Evolutionary conservation across 2,888 invertebrate species (phyloP), one percentile per base, ranked within the genome.

Genomic region (Eurois occulta): DNA sequence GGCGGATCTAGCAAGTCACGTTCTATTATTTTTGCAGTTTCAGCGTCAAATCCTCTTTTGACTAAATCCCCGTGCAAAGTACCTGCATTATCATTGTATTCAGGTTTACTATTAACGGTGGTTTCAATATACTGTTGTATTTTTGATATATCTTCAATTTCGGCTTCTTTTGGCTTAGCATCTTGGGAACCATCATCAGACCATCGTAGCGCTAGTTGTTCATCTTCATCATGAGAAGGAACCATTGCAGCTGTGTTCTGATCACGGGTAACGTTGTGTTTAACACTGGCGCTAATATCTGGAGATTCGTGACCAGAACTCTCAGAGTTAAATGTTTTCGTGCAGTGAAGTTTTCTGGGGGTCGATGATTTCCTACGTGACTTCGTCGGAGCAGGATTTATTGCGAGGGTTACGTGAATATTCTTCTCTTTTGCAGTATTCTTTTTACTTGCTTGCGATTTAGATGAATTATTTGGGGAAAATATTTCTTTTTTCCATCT

Each of bases 351-450:
- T 92, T 97, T 97, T 84, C 97, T 92, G 4, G 97, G 97, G 5
- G 96, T 96, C 3, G 97, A 96, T 28, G 97, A 97, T 90, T 97
- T 97, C 87, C 97, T 92, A 58, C 96, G 94, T 0, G 97, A 97
- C 88, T 96, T 97, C 0, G 95, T 94, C 21, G 94, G 94, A 52
- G 88, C 92, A 46, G 91, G 87, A 65, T 83, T 79, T 64, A 88
- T 68, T 1, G 86, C 58, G 13, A 92, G 87, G 16, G 87, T 75
- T 35, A 81, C 38, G 66, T 86, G 87, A 28, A 75, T 74, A 72
- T 77, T 79, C 82, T 91, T 93, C 24, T 94, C 94, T 88, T 94
- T 95, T 77, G 90, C 90, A 48, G 64, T 86, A 43, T 77, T 80
- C 80, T 87, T 90, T 77, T 90, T 93, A 78, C 87, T 90, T 21